Evolutionary conservation across 2,888 invertebrate genomes (phyloP).

Genomic region (Melipona bicolor): DNA sequence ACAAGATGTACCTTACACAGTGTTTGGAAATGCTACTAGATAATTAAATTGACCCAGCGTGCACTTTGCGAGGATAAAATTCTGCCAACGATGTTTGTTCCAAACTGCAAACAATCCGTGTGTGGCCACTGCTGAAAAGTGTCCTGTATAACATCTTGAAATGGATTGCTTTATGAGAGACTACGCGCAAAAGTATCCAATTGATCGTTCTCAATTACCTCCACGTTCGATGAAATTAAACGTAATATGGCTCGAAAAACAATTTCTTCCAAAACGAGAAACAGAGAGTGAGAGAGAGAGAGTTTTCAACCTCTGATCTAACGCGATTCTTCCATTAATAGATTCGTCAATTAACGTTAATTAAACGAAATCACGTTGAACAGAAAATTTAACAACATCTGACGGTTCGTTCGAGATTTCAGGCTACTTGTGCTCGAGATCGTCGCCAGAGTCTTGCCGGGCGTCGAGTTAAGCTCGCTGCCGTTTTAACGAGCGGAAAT

Average conservation of each 20-base stretch:
- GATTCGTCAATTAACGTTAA: constrained; percentile 2
- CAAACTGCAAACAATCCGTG: neutral
- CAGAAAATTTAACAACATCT: neutral
- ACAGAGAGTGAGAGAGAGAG: neutral
- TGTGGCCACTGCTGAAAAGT: constrained; percentile 1
- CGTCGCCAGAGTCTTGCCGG: neutral
- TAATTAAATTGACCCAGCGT: neutral
- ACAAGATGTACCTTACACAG: neutral
- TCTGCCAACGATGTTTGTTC: neutral
- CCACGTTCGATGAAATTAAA: neutral
- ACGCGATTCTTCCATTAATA: neutral
- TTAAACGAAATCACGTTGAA: neutral
- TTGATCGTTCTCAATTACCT: neutral
- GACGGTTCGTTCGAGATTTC: neutral
- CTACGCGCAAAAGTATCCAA: neutral
- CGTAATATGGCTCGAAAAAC: neutral
- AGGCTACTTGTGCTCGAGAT: neutral
- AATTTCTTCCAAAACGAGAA: neutral
- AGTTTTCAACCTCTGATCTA: neutral
- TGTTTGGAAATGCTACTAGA: neutral
- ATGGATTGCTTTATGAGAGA: neutral
- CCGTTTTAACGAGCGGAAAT: constrained; percentile 33
- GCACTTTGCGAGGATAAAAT: neutral
- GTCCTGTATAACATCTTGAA: neutral
- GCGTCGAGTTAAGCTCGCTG: neutral